Base-by-base conservation (phyloP, 2,113 vertebrate species). In the Sorex fumeus region DNA sequence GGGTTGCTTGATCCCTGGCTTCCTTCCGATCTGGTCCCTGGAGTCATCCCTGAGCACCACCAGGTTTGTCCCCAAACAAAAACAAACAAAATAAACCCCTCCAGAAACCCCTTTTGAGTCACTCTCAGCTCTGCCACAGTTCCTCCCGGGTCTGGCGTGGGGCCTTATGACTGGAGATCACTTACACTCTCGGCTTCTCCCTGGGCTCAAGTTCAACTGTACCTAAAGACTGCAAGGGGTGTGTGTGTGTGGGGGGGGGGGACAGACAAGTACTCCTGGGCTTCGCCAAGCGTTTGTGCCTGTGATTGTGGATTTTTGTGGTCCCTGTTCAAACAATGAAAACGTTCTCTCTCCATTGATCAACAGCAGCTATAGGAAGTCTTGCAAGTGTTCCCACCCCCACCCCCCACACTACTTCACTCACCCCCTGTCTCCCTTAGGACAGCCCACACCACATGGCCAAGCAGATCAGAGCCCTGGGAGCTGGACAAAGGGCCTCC, bases 251-350 rank as follows among this genome's bases (percentile, higher is more conserved):
- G 53, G 53, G 18, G 53, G 53, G 53, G 53, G 27, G 27, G 8
- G 62, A 9, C 62, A 64, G 62, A 64, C 23, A 64, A 4, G 7
- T 64, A 18, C 60, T 40, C 50, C 50, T 53, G 50, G 16, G 16
- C 50, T 40, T 40, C 40, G 7, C 40, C 40, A 40, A 40, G 40
- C 40, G 3, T 40, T 40, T 40, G 40, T 7, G 3, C 40, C 3
- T 40, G 7, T 40, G 40, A 40, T 40, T 40, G 40, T 40, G 3
- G 40, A 40, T 40, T 40, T 3, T 47, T 85, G n/a, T 66, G 28
- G 34, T 90, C 32, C 18, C 69, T 66, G 30, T 72, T 93, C 82
- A 93, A 92, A 91, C 70, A 79, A 32, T 85, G 32, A 70, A 88
- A 88, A 82, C 91, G 5, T 72, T 72, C 82, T 69, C 25, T 78